These are phyloP conservation scores for Galerucella pusilla DNA, from an alignment of 2,888 invertebrate species.

Conservation along the genomic window DNA sequence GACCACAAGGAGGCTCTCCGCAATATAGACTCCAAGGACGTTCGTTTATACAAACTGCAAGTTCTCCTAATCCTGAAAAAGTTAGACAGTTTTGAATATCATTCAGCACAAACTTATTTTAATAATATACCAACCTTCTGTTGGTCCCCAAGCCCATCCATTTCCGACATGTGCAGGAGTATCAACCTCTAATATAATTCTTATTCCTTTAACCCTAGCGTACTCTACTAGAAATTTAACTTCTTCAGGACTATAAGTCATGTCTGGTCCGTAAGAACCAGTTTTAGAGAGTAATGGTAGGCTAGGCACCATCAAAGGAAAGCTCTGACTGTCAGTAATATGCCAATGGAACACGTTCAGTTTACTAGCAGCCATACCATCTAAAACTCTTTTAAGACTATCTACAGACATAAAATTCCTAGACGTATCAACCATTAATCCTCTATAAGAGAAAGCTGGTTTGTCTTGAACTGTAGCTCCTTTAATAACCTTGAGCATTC, in stretches of 20 bases:
- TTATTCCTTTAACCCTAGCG: slow-evolving; percentile 83
- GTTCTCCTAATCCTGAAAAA: slow-evolving; percentile 71
- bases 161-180: slow-evolving; percentile 91
- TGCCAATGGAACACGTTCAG: slow-evolving; percentile 96
- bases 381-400: slow-evolving; percentile 78
- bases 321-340: slow-evolving; percentile 90
- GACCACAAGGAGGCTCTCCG: slow-evolving; percentile 89
- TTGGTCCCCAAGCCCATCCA: slow-evolving; percentile 86
- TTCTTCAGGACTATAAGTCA: slow-evolving; percentile 75
- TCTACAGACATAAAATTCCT: slow-evolving; percentile 86
- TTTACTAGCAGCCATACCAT: slow-evolving; percentile 91
- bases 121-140: slow-evolving; percentile 67
- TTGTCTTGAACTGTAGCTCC: slow-evolving; percentile 79
- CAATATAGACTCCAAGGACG: slow-evolving; percentile 81
- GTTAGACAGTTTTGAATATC: too few relatives aligned
- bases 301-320: slow-evolving; percentile 82
- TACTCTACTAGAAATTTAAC: slow-evolving; percentile 79
- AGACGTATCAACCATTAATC: slow-evolving; percentile 90
- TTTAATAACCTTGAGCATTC: slow-evolving; percentile 72
- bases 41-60: slow-evolving; percentile 84
- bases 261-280: slow-evolving; percentile 86
- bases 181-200: slow-evolving; percentile 90
- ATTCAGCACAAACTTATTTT: too few relatives aligned
- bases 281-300: slow-evolving; percentile 83
- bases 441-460: slow-evolving; percentile 84